Conservation (phyloP, 2,888 invertebrate species). For the Philereme vetulata region DNA sequence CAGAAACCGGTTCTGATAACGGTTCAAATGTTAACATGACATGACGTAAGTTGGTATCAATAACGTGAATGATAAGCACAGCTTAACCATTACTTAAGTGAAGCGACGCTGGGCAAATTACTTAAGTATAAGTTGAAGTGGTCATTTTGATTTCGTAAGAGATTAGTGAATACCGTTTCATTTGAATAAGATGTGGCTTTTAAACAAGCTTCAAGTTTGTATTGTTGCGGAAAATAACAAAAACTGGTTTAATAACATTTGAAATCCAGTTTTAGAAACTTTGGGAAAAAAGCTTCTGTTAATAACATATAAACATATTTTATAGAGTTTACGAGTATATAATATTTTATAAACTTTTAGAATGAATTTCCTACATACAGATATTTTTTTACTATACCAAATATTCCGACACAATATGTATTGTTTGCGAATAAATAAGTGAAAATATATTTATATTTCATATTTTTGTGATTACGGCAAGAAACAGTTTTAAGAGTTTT, state of each 20-base stretch:
- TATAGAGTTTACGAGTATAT: too few species aligned
- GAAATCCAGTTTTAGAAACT: too few species aligned
- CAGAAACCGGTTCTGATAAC: conserved; percentile 34
- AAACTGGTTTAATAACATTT: background rate
- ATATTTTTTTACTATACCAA: too few species aligned
- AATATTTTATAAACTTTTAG: too few species aligned
- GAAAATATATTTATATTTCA: too few species aligned
- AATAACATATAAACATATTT: background rate
- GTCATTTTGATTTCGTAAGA: conserved; percentile 22
- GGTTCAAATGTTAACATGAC: conserved; percentile 36
- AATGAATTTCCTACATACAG: too few species aligned
- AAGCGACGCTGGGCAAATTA: conserved; percentile 34
- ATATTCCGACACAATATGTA: too few species aligned
- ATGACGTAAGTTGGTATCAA: conserved; percentile 38
- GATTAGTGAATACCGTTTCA: conserved; percentile 23
- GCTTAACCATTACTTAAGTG: conserved; percentile 33
- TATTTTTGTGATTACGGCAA: too few species aligned
- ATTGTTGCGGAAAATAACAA: conserved; percentile 9
- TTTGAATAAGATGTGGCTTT: conserved; percentile 17
- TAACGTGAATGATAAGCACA: conserved; percentile 37
- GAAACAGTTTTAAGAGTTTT: too few species aligned
- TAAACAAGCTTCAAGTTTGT: conserved; percentile 6
- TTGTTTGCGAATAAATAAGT: too few species aligned
- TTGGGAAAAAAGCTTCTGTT: background rate
- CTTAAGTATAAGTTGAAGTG: conserved; percentile 12